Evolutionary conservation across 92 coral and sea anemone genomes (phyloP), one percentile per base, ranked within the genome.

Genomic region (Micromussa lordhowensis): DNA sequence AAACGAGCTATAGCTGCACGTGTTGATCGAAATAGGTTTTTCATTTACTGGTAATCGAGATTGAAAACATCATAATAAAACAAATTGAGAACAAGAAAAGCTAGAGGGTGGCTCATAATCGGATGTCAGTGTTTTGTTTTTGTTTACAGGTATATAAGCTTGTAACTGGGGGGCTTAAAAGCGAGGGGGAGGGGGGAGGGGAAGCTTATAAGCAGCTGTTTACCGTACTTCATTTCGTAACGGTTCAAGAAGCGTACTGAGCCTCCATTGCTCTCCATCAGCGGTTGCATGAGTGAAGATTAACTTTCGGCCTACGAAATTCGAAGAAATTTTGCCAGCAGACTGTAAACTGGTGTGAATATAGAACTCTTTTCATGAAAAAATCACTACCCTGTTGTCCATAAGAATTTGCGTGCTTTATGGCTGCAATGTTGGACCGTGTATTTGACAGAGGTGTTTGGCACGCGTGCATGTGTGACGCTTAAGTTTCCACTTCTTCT

Each of bases 401-500:
- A 21, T 12, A 19, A 26, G 28, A 21, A 13, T 28, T 49, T 77
- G 63, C 59, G 81, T 77, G 63, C 63, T 77, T 77, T 29, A 16
- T 28, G 5, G 5, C 29, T 2, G 81, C 51, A 77, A 77, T 77
- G 57, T 77, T 49, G 81, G 81, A 77, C 81, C 81, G 6, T 26
- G 57, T 13, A 4, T 1, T 24, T 77, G 28, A 49, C 35, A 14
- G 29, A 4, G 48, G 12, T 17, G 11, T 48, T 5, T 9, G 57
- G 31, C 80, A 36, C 80, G 80, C n/a, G 59, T 5, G 2, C 26
- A 11, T 30, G 57, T 24, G 80, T 16, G 32, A 38, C 58, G 12
- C 8, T 24, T 13, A 61, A 22, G 68, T 61, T 61, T 24, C 68
- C 68, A n/a, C n/a, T n/a, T n/a, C n/a, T n/a, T n/a, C 18, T 7